Conservation (phyloP, 2,797 vertebrate genomes). For the Melanotaenia trifasciata region DNA sequence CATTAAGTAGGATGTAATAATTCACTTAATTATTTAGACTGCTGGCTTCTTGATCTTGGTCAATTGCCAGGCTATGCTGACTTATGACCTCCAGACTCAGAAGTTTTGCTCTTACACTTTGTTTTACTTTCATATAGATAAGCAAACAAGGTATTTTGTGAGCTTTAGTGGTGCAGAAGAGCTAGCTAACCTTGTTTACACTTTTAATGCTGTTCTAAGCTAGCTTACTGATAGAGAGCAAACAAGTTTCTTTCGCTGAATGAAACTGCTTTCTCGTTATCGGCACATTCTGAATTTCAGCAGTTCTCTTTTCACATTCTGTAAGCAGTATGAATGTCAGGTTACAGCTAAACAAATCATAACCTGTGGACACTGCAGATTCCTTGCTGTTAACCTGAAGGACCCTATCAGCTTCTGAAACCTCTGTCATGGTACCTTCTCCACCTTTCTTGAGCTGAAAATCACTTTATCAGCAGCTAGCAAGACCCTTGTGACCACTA, state of each 20-base stretch:
- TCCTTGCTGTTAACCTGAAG: constrained; percentile 42
- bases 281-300: constrained; percentile 8
- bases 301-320: constrained; percentile 9
- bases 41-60: neutral
- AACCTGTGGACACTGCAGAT: constrained; percentile 50
- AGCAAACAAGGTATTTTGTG: constrained; percentile 9
- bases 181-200: neutral
- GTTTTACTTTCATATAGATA: neutral
- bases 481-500: constrained; percentile 52
- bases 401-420: constrained; percentile 62
- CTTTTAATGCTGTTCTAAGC: constrained; percentile 3
- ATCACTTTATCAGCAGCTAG: constrained; percentile 63
- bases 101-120: too few relatives aligned
- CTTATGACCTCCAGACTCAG: too few relatives aligned
- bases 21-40: neutral
- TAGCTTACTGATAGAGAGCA: neutral
- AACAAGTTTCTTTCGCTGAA: neutral
- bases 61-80: neutral
- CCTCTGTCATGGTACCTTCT: constrained; percentile 52
- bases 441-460: constrained; percentile 52
- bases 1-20: constrained; percentile 9
- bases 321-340: constrained; percentile 10
- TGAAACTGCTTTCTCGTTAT: constrained; percentile 5
- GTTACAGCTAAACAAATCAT: constrained; percentile 41
- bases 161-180: neutral